Conservation (phyloP, 1,140 invertebrate genomes). For the Magallana ariakensis region DNA sequence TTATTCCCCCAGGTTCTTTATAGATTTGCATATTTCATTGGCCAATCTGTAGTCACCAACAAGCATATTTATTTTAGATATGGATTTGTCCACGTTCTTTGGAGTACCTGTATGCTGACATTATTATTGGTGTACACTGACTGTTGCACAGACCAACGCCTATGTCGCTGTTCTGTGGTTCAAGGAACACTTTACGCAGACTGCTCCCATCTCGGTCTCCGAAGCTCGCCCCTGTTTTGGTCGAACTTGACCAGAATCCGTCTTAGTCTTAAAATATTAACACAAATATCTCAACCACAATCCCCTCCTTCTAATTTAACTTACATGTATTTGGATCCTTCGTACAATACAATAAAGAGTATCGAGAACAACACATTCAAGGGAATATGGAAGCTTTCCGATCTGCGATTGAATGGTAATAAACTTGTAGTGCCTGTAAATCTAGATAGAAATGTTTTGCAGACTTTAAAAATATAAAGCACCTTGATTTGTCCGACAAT, state of each 20-base stretch:
- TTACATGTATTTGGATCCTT: slow-evolving; percentile 1
- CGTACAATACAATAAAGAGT: not conserved
- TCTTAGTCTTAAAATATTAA: not conserved
- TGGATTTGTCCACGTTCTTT: no score
- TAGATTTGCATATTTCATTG: no score
- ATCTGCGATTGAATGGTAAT: no score
- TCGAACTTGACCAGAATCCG: not conserved
- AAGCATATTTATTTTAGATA: no score
- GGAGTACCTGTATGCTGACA: no score
- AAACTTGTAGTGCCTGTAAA: no score
- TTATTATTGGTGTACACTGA: no score
- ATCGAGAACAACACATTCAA: not conserved
- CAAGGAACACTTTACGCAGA: not conserved
- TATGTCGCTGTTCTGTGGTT: no score
- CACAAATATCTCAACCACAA: not conserved
- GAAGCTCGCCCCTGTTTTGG: not conserved
- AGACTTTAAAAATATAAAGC: not conserved
- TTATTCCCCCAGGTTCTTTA: no score
- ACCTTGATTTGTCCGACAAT: slow-evolving; percentile 50
- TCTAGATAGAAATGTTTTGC: not conserved
- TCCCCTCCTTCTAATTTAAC: not conserved
- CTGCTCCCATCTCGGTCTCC: not conserved
- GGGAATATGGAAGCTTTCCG: not conserved
- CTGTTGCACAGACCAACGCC: no score
- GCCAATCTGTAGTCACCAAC: no score